These are phyloP conservation scores for Linnaemya vulpina DNA, from an alignment of 2,888 invertebrate genomes.

Conservation along the genomic window DNA sequence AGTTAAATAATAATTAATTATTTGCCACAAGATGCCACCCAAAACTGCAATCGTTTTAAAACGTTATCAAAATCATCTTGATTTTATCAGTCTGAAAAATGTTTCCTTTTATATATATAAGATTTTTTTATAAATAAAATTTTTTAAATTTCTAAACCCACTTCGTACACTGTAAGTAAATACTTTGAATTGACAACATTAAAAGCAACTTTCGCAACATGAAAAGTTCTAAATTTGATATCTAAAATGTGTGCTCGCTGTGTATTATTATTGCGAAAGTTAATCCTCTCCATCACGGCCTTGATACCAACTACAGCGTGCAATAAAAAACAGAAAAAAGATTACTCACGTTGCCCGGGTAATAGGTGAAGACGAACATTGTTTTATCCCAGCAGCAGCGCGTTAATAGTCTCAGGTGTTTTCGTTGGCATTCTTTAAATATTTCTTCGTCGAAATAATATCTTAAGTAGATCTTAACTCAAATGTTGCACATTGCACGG, in stretches of 20 bases:
- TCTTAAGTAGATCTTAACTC: conserved; percentile 26
- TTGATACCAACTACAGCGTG: conserved; percentile 2
- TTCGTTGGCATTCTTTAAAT: background rate
- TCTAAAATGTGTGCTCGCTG: background rate
- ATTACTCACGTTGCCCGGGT: conserved; percentile 12
- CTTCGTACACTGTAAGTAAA: too few relatives aligned
- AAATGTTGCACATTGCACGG: conserved; percentile 11
- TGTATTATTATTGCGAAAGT: background rate
- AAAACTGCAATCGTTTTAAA: too few relatives aligned
- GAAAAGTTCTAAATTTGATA: background rate
- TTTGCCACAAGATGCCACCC: too few relatives aligned
- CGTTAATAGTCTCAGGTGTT: conserved; percentile 51
- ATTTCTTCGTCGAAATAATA: conserved; percentile 1
- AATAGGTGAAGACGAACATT: conserved; percentile 1
- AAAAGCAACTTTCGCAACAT: background rate
- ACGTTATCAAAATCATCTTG: too few relatives aligned
- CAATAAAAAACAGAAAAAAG: background rate
- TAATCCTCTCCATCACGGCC: background rate
- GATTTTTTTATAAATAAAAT: too few relatives aligned
- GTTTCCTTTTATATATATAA: too few relatives aligned
- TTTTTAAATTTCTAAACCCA: too few relatives aligned
- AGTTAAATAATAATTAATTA: too few relatives aligned
- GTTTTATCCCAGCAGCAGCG: background rate
- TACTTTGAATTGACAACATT: background rate
- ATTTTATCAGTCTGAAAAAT: too few relatives aligned